Evolutionary conservation across 2,797 vertebrate genomes (phyloP).

Genomic region (Hyperoplus lanceolatus): DNA sequence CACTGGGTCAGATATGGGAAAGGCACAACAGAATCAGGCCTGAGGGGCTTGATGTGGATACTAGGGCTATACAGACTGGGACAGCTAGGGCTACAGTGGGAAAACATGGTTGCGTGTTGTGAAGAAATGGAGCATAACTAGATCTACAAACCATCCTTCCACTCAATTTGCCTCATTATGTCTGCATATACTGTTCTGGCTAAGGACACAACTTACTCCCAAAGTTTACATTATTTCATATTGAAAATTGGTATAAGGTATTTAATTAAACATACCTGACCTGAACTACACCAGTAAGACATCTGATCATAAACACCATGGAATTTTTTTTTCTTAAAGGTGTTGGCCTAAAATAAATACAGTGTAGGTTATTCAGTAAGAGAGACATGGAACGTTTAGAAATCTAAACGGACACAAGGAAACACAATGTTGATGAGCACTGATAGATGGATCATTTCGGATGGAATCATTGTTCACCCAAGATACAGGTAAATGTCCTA

Average conservation of each 20-base stretch:
- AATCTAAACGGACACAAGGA: conserved; percentile 4
- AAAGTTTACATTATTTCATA: background rate
- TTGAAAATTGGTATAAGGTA: background rate
- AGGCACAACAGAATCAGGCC: conserved; percentile 40
- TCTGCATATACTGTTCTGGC: background rate
- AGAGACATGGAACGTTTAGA: background rate
- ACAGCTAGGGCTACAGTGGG: conserved; percentile 1
- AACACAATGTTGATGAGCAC: background rate
- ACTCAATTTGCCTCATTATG: conserved; percentile 24
- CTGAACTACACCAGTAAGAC: conserved; percentile 9
- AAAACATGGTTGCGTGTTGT: conserved; percentile 28
- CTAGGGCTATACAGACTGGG: conserved; percentile 13
- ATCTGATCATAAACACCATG: conserved; percentile 8
- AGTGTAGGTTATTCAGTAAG: background rate
- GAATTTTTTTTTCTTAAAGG: background rate
- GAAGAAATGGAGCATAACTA: conserved; percentile 55
- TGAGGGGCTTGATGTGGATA: conserved; percentile 37
- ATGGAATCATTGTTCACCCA: background rate
- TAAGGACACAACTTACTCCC: background rate
- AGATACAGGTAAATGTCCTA: background rate
- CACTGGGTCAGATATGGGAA: conserved; percentile 34
- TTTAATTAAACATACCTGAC: conserved; percentile 12
- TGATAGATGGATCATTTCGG: background rate
- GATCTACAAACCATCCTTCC: conserved; percentile 21
- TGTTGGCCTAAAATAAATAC: too few species aligned